These are phyloP conservation scores for Contarinia nasturtii DNA, from an alignment of 1,140 invertebrate genomes.

Conservation along the genomic window DNA sequence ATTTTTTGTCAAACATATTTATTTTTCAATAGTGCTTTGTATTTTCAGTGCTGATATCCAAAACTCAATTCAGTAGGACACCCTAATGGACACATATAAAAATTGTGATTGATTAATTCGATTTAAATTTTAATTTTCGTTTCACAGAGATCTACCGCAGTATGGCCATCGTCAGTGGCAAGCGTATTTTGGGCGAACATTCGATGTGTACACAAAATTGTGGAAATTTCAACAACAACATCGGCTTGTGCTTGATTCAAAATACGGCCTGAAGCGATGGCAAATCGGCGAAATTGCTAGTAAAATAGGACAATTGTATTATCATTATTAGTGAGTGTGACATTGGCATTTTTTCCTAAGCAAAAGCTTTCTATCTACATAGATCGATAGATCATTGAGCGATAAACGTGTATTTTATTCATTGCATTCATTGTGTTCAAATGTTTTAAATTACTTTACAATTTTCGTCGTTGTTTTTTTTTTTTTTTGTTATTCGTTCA, in stretches of 20 bases:
- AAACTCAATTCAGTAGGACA: no score
- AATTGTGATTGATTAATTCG: no score
- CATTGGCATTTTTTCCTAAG: neutral
- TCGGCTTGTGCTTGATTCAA: conserved; percentile 73
- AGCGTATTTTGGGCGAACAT: conserved; percentile 89
- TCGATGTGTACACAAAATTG: conserved; percentile 94
- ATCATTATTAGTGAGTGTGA: conserved; percentile 86
- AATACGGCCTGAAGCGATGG: conserved; percentile 93
- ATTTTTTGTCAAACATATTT: no score
- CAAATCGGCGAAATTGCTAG: conserved; percentile 98
- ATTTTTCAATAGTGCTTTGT: no score
- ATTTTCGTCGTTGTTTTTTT: no score
- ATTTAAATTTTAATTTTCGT: no score
- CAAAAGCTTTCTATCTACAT: neutral
- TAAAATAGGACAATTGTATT: conserved; percentile 97
- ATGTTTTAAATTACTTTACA: no score
- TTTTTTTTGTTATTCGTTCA: no score
- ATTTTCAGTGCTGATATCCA: no score
- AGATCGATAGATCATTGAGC: neutral
- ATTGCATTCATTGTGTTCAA: no score
- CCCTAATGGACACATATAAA: no score
- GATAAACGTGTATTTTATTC: no score
- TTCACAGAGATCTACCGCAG: conserved; percentile 74
- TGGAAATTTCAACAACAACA: conserved; percentile 99
- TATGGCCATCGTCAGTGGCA: conserved; percentile 98